These are phyloP conservation scores for Papilio demoleus DNA, from an alignment of 2,888 invertebrate species.

Conservation along the genomic window DNA sequence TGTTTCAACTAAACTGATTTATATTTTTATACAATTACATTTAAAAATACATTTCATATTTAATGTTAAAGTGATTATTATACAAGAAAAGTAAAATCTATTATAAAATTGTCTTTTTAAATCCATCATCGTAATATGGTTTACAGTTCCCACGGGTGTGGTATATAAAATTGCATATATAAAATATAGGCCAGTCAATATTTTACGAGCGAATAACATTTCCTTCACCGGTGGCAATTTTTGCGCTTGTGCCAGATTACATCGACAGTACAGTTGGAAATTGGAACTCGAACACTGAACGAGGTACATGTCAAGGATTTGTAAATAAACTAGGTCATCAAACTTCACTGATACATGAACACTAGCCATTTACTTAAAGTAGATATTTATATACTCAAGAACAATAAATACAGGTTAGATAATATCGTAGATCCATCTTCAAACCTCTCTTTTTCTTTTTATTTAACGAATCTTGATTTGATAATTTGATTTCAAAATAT, in stretches of 20 bases:
- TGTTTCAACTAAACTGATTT: no score
- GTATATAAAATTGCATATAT: constrained; percentile 16
- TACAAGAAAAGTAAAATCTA: no score
- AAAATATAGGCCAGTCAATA: constrained; percentile 12
- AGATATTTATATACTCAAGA: no score
- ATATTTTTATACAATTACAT: no score
- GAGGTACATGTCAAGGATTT: constrained; percentile 39
- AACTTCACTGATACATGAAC: constrained; percentile 31
- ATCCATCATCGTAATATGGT: neutral
- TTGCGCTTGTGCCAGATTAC: constrained; percentile 32
- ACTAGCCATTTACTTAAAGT: constrained; percentile 22
- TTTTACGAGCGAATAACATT: neutral
- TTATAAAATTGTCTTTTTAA: neutral
- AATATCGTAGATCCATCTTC: no score
- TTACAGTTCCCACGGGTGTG: neutral
- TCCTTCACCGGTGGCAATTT: constrained; percentile 15
- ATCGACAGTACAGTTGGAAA: constrained; percentile 31
- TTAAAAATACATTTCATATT: no score
- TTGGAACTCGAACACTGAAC: constrained; percentile 25
- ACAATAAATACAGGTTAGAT: no score
- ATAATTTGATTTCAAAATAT: no score
- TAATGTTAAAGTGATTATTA: no score
- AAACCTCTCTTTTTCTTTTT: no score
- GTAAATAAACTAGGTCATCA: constrained; percentile 39
- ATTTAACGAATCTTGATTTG: no score